Evolutionary conservation across 2,888 invertebrate species (phyloP).

Genomic region (Capitulum mitella): DNA sequence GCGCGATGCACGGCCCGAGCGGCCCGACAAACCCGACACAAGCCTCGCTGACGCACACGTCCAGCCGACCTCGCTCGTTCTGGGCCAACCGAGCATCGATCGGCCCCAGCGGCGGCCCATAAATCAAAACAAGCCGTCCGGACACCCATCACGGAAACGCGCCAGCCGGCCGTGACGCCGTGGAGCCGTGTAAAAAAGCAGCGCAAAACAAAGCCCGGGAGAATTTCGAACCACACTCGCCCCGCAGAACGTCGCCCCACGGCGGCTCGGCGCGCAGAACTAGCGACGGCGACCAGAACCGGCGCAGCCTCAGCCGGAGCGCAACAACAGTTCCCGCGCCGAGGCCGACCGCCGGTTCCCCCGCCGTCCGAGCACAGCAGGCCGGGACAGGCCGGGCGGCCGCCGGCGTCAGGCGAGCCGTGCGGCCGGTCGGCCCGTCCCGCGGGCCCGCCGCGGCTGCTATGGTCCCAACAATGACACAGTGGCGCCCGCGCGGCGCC

Average conservation of each 20-base stretch:
- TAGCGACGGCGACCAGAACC: background rate
- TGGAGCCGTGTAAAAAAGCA: conserved; percentile 1
- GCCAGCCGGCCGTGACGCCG: background rate
- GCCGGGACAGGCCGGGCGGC: too few relatives aligned
- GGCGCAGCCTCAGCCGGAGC: background rate
- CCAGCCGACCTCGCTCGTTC: background rate
- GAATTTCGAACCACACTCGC: background rate
- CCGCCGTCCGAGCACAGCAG: too few relatives aligned
- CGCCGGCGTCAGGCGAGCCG: background rate
- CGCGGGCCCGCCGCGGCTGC: background rate
- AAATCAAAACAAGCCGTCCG: background rate
- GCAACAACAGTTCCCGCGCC: too few relatives aligned
- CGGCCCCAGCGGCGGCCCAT: background rate
- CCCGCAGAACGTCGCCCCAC: background rate
- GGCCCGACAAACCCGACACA: background rate
- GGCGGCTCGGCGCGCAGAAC: background rate
- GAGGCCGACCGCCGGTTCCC: too few relatives aligned
- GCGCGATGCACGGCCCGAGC: background rate
- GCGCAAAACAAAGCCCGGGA: background rate
- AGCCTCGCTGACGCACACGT: background rate
- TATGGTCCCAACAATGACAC: background rate
- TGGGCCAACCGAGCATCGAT: background rate
- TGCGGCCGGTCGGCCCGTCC: background rate
- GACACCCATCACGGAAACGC: background rate
- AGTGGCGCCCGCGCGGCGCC: background rate